These are phyloP conservation scores for Drosophila cardini DNA, from an alignment of 1,140 invertebrate genomes.

Conservation along the genomic window DNA sequence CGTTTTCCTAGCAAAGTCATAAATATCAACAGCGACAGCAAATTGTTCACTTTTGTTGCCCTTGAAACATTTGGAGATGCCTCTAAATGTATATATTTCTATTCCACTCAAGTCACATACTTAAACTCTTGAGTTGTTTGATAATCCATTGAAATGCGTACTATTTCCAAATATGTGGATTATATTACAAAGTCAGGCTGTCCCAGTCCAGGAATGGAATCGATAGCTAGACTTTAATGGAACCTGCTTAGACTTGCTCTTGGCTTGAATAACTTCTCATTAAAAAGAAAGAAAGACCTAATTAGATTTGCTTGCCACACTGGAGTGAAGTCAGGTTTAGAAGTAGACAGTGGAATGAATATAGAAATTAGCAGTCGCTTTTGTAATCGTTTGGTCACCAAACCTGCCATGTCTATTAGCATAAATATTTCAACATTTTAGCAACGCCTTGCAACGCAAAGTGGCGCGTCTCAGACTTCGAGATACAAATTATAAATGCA, in stretches of 20 bases:
- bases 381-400: constrained; percentile 67
- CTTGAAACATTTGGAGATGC: constrained; percentile 12
- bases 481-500: constrained; percentile 79
- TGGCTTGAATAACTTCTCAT: constrained; percentile 14
- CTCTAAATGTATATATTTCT: neutral
- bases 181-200: constrained; percentile 37
- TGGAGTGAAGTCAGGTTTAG: neutral
- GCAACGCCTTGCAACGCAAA: constrained; percentile 62
- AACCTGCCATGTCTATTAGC: constrained; percentile 63
- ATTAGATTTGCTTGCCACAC: neutral
- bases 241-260: constrained; percentile 7
- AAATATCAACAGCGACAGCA: constrained; percentile 6
- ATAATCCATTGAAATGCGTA: constrained; percentile 14
- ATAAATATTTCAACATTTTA: constrained; percentile 61
- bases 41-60: neutral
- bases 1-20: constrained; percentile 31
- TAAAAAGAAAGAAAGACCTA: neutral
- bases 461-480: constrained; percentile 13
- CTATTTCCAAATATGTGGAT: neutral
- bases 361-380: constrained; percentile 36
- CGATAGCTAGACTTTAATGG: constrained; percentile 3
- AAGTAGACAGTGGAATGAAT: constrained; percentile 6
- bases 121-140: neutral
- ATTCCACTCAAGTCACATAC: neutral
- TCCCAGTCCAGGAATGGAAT: constrained; percentile 5